A percentile compares a stretch with the other conserved stretches of the same genome.
Evolutionary conservation across 2,113 vertebrate species (phyloP).

Genomic region (Eublepharis macularius): DNA sequence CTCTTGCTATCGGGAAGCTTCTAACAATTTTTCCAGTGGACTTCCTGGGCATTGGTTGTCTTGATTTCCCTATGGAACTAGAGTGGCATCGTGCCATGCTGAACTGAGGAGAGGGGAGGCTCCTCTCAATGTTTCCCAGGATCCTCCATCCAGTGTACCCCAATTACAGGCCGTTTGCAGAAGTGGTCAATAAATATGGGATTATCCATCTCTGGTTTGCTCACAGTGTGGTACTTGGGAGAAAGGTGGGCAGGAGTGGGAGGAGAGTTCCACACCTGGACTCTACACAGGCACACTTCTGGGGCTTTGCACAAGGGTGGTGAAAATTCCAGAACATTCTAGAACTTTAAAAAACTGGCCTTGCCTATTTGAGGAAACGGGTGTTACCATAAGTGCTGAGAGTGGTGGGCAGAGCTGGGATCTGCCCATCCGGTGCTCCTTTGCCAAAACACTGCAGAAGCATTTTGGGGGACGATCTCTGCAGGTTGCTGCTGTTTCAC

Average conservation of each 20-base stretch:
- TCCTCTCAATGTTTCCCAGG: background rate
- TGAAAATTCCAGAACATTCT: too few relatives aligned
- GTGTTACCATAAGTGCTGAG: too few relatives aligned
- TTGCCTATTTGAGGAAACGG: too few relatives aligned
- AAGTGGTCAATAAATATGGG: constrained; percentile 21
- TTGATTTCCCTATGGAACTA: background rate
- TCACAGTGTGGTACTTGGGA: background rate
- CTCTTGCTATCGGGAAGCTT: background rate
- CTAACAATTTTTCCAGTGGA: background rate
- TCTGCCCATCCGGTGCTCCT: too few relatives aligned
- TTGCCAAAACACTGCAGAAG: background rate
- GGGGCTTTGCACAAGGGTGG: too few relatives aligned
- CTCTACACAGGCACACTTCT: too few relatives aligned
- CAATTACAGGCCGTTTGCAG: background rate
- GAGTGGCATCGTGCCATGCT: background rate
- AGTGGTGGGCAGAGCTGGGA: too few relatives aligned
- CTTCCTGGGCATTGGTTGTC: background rate
- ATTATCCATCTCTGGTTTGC: background rate
- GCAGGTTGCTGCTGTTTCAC: too few relatives aligned
- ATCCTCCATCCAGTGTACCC: background rate
- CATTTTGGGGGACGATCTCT: too few relatives aligned
- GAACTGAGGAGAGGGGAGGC: background rate
- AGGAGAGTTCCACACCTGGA: too few relatives aligned
- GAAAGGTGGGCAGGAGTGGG: background rate
- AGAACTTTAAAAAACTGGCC: too few relatives aligned